phyloP scores from a whole-genome alignment of 2,888 invertebrate species.

The Pinctada fucata region DNA sequence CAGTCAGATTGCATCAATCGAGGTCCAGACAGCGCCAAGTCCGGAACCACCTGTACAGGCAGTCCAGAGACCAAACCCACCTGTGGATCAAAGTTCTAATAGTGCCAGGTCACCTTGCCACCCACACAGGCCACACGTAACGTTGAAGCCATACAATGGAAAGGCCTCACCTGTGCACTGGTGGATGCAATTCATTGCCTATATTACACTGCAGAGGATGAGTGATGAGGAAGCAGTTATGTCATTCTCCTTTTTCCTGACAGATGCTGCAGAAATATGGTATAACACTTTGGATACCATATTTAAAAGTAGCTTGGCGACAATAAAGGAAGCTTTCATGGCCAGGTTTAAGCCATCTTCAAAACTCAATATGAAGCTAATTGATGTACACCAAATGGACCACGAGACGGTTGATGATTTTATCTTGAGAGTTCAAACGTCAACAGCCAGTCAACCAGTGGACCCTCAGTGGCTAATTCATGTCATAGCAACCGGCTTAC shows the following conservation, averaged over 20 bases:
- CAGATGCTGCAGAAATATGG: slow-evolving; percentile 1
- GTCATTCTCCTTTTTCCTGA: neutral
- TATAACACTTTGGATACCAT: neutral
- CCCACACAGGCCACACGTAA: slow-evolving; percentile 2
- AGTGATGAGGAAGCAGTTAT: neutral
- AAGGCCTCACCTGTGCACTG: neutral
- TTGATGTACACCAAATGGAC: neutral
- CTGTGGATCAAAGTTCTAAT: too few relatives aligned
- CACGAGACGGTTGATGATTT: neutral
- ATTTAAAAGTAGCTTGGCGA: neutral
- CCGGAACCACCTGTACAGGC: too few relatives aligned
- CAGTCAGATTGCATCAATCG: too few relatives aligned
- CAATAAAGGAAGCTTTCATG: neutral
- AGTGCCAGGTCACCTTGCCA: too few relatives aligned
- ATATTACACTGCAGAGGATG: neutral
- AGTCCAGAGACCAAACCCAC: too few relatives aligned
- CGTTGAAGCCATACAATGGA: slow-evolving; percentile 1
- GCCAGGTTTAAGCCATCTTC: slow-evolving; percentile 5
- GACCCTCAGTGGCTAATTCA: neutral
- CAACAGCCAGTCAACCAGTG: neutral
- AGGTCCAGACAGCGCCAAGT: too few relatives aligned
- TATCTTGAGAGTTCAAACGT: neutral
- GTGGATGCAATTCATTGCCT: neutral
- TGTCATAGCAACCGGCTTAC: neutral
- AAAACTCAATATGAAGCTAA: neutral